Percentiles rank a stretch among this genome's conserved stretches.
Conservation (phyloP, 2,113 vertebrate species). For the Carettochelys insculpta region DNA sequence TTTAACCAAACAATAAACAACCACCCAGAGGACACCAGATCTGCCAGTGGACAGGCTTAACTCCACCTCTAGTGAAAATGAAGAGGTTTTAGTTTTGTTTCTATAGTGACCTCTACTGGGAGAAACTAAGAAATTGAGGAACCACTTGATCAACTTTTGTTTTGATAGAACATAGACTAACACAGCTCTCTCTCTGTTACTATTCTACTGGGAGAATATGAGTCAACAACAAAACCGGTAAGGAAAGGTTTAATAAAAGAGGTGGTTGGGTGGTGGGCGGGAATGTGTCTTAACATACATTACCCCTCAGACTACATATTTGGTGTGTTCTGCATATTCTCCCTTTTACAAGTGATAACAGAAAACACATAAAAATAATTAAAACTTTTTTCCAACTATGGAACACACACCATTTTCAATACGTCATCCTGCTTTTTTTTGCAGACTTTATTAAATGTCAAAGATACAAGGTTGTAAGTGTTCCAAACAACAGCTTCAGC, state of each 20-base stretch:
- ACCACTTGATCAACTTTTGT: no score
- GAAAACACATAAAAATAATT: neutral
- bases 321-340: neutral
- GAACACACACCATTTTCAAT: neutral
- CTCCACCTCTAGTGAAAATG: neutral
- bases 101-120: neutral
- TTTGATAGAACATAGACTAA: no score
- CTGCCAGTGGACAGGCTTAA: neutral
- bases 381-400: neutral
- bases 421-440: neutral
- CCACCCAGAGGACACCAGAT: neutral
- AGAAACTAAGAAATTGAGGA: neutral
- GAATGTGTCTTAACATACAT: rapidly evolving
- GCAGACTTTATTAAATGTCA: neutral
- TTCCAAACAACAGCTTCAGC: slow-evolving; percentile 41
- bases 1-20: neutral
- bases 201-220: no score
- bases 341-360: neutral
- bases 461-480: neutral
- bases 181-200: no score
- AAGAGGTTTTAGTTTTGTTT: rapidly evolving
- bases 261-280: no score
- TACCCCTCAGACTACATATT: no score
- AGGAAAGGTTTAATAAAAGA: neutral
- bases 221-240: no score